Base-by-base conservation (phyloP, 2,113 vertebrate genomes). In the Cavia aperea region DNA sequence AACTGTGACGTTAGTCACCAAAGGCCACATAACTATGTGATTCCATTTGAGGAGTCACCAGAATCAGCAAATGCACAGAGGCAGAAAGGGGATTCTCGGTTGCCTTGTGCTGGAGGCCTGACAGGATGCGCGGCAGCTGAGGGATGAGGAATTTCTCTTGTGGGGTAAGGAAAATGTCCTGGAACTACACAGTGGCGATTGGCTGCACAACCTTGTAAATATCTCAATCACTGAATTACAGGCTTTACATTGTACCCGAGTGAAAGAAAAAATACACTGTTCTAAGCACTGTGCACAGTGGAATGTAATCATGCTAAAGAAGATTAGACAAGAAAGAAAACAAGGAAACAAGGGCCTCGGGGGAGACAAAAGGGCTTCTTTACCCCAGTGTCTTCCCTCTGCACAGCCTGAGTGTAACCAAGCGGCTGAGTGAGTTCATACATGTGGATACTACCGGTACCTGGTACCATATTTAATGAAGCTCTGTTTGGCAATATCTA, bases 321-420 rank as follows among this genome's bases (percentile, higher is more conserved):
- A 92, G 73, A 65, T 15, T 21, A 85, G 62, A 49, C 18, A 11
- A 31, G 36, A 60, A 46, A 77, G 39, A 51, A 83, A 77, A 68
- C 23, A 51, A 60, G 24, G 77, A 21, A 14, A n/a, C 33, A 14
- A 68, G 65, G 51, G 5, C 1, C 84, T 26, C 16, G 36, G 60
- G 36, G 21, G 33, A 2, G 7, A 4, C 39, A 12, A 3, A 39
- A 14, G 54, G 56, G 14, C 4, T 1, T 39, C 29, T 0, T 2
- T 13, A 3, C 31, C 79, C 66, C 49, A 13, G 26, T 15, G 2
- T 1, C 16, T 23, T 10, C 43, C 68, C 63, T 31, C 23, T 4
- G 7, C 33, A 15, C 84, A 29, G 10, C 81, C 49, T 8, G 54
- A n/a, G 14, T 56, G 51, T 31, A 0, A 0, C 31, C 58, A 23